These are phyloP conservation scores for Seriola quinqueradiata DNA, from an alignment of 2,113 vertebrate species.

Conservation along the genomic window DNA sequence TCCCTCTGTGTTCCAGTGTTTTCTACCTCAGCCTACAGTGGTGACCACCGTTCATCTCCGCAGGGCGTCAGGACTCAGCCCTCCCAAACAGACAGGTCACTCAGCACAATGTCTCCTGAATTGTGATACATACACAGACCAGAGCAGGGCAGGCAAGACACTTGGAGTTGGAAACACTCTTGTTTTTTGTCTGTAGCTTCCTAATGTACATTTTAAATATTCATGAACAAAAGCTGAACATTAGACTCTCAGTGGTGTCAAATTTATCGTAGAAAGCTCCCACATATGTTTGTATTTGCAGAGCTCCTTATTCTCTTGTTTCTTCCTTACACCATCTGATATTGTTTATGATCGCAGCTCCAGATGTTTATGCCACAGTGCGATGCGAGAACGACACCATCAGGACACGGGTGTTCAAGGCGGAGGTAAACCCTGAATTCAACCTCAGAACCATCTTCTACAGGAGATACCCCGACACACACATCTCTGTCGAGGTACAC, in stretches of 20 bases:
- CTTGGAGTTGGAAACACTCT: not conserved
- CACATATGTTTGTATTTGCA: not conserved
- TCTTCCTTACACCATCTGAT: not conserved
- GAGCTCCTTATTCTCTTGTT: not conserved
- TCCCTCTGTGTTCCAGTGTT: conserved; percentile 76
- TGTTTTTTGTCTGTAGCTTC: not conserved
- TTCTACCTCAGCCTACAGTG: conserved; percentile 73
- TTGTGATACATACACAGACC: not conserved
- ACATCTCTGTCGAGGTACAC: conserved; percentile 81
- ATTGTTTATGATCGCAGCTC: conserved; percentile 66
- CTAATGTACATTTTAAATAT: not conserved
- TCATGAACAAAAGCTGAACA: not conserved
- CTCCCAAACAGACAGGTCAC: conserved; percentile 79
- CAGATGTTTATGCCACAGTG: conserved; percentile 83
- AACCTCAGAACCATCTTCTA: conserved; percentile 87
- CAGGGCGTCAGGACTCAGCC: conserved; percentile 76
- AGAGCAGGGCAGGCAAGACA: not conserved
- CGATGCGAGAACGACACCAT: conserved; percentile 81
- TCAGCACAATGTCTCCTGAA: not conserved
- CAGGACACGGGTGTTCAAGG: conserved; percentile 79
- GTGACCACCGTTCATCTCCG: conserved; percentile 84
- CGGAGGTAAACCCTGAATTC: conserved; percentile 83
- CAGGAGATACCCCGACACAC: conserved; percentile 75
- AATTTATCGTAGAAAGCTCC: no score
- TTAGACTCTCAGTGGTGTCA: no score